Base-by-base conservation (phyloP, 2,888 invertebrate genomes). In the Acanthosoma haemorrhoidale region DNA sequence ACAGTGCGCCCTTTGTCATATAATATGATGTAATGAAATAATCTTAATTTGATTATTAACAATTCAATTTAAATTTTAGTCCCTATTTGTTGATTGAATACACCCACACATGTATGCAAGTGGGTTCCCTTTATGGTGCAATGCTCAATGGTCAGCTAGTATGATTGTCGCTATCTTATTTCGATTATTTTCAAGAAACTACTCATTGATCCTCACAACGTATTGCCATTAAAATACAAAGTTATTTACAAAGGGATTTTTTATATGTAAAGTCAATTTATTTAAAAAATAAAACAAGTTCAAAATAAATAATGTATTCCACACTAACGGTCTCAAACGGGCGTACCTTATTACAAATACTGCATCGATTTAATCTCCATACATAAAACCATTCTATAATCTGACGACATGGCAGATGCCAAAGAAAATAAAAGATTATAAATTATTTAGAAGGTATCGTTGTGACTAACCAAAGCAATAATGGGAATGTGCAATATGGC, bases 361-460 rank as follows among this genome's bases (percentile, higher is more conserved):
- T 51, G n/a, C 25, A 29, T 5, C 25, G 51, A 51, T 51, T 25
- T 51, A 25, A 51, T 25, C 25, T 13, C n/a, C n/a, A n/a, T n/a
- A n/a, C n/a, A n/a, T 25, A 6, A 25, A 6, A n/a, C 25, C 25
- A 51, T 25, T 25, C 51, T n/a, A n/a, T n/a, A n/a, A 51, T 51
- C 13, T n/a, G 51, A 51, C n/a, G 51, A 51, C 25, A 51, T n/a
- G n/a, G n/a, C n/a, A n/a, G n/a, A n/a, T n/a, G 0, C 13, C 25
- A 6, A 51, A 25, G 51, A 51, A 51, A 13, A n/a, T n/a, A 51
- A 51, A 51, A 5, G 25, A n/a, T 21, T 51, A 51, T 51, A 51
- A 51, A 51, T 51, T 25, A 51, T 51, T 21, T 51, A 51, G 51
- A 51, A 51, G 51, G 29, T n/a, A n/a, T n/a, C n/a, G n/a, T n/a